Evolutionary conservation across 2,888 invertebrate species (phyloP).

Genomic region (Aporophyla nigra): DNA sequence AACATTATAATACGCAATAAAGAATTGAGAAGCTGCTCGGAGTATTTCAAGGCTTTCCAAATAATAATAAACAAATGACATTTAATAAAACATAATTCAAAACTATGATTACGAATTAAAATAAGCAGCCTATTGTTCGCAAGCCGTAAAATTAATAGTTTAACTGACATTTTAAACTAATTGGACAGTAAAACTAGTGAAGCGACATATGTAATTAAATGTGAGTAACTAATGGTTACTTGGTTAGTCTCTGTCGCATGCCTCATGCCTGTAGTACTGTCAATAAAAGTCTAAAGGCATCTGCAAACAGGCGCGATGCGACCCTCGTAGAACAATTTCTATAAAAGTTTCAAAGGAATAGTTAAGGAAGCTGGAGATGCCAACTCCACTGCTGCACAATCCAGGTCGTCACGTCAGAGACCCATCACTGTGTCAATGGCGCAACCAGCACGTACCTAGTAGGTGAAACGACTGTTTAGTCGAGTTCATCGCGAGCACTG

Average conservation of each 20-base stretch:
- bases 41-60: neutral
- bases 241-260: slow-evolving; percentile 23
- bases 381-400: neutral
- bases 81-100: slow-evolving; percentile 28
- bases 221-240: neutral
- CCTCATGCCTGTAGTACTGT: neutral
- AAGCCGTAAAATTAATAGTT: slow-evolving; percentile 20
- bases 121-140: slow-evolving; percentile 24
- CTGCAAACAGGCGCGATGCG: too few relatives aligned
- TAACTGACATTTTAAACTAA: slow-evolving; percentile 36
- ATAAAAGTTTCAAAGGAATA: too few relatives aligned
- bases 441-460: slow-evolving; percentile 21
- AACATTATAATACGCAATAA: too few relatives aligned
- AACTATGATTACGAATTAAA: slow-evolving; percentile 1
- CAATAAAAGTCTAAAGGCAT: slow-evolving; percentile 13
- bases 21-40: too few relatives aligned
- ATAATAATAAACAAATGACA: slow-evolving; percentile 7
- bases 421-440: slow-evolving; percentile 20
- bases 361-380: neutral
- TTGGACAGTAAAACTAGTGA: slow-evolving; percentile 38
- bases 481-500: slow-evolving; percentile 28
- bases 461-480: slow-evolving; percentile 20
- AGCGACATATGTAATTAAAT: slow-evolving; percentile 26
- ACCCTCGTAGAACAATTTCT: too few relatives aligned
- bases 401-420: neutral